Evolutionary conservation across 2,113 vertebrate species (phyloP).

Genomic region (Pachypanchax playfairii): DNA sequence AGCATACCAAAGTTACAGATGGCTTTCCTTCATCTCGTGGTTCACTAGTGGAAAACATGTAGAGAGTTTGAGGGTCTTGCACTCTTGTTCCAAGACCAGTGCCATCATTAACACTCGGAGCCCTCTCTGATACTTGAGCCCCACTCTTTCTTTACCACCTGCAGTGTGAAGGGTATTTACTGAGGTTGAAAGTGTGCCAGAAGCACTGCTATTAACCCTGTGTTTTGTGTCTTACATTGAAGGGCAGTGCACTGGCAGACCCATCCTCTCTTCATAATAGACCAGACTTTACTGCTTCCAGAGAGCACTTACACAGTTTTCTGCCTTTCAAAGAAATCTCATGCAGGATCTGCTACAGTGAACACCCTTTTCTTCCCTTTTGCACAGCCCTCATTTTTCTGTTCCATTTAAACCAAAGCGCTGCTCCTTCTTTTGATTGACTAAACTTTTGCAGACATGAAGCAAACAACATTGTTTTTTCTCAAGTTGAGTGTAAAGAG

Average conservation of each 20-base stretch:
- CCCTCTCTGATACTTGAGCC: conserved; percentile 57
- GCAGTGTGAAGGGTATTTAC: conserved; percentile 59
- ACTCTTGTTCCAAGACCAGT: conserved; percentile 52
- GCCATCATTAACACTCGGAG: conserved; percentile 52
- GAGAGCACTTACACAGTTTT: conserved; percentile 58
- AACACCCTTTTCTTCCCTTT: conserved; percentile 48
- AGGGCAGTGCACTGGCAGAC: conserved; percentile 62
- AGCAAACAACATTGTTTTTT: conserved; percentile 49
- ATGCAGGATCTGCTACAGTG: conserved; percentile 59
- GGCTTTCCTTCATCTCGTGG: conserved; percentile 55
- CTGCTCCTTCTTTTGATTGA: conserved; percentile 19
- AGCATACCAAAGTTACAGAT: conserved; percentile 61
- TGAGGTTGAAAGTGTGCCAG: conserved; percentile 68
- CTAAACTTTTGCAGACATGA: conserved; percentile 31
- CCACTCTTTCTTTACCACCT: conserved; percentile 63
- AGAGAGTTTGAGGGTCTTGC: conserved; percentile 46
- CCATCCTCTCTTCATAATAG: conserved; percentile 56
- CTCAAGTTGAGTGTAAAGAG: conserved; percentile 20
- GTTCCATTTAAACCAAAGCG: conserved; percentile 26
- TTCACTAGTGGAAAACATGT: conserved; percentile 32
- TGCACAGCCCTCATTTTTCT: conserved; percentile 44
- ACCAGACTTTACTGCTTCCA: conserved; percentile 60
- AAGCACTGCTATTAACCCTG: conserved; percentile 66
- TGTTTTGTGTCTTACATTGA: conserved; percentile 54
- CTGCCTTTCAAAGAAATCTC: conserved; percentile 53